These are phyloP conservation scores for Acyrthosiphon pisum DNA, from an alignment of 1,140 invertebrate species.

Conservation along the genomic window DNA sequence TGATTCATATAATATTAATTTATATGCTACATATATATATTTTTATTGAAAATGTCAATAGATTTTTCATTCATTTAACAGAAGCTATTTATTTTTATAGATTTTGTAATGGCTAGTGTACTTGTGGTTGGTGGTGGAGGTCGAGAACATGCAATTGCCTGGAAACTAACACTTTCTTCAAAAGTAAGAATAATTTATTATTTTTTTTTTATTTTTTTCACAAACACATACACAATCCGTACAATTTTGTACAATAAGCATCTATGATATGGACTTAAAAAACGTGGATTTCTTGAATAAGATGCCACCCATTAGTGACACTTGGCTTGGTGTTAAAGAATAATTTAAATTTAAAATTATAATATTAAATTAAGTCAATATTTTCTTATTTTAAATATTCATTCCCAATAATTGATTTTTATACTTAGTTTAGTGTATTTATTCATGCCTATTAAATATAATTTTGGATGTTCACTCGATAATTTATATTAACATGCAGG, in stretches of 20 bases:
- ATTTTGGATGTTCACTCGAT: background rate
- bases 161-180: constrained; percentile 86
- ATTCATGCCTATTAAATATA: background rate
- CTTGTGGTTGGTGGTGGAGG: constrained; percentile 87
- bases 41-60: background rate
- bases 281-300: no score
- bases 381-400: background rate
- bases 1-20: background rate
- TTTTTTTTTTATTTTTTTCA: no score
- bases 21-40: background rate
- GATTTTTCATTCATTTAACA: background rate
- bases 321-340: no score
- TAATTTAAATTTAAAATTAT: background rate
- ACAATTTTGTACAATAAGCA: no score
- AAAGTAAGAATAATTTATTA: constrained; percentile 64
- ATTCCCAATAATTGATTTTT: background rate
- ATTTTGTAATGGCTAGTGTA: constrained; percentile 30
- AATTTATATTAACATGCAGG: no score
- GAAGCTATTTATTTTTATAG: background rate
- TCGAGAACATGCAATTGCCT: constrained; percentile 93
- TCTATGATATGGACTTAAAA: no score
- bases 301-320: no score
- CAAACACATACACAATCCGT: no score
- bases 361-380: background rate
- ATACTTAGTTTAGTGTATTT: background rate